Base-by-base conservation (phyloP, 2,888 invertebrate genomes). In the Cerceris rybyensis region DNA sequence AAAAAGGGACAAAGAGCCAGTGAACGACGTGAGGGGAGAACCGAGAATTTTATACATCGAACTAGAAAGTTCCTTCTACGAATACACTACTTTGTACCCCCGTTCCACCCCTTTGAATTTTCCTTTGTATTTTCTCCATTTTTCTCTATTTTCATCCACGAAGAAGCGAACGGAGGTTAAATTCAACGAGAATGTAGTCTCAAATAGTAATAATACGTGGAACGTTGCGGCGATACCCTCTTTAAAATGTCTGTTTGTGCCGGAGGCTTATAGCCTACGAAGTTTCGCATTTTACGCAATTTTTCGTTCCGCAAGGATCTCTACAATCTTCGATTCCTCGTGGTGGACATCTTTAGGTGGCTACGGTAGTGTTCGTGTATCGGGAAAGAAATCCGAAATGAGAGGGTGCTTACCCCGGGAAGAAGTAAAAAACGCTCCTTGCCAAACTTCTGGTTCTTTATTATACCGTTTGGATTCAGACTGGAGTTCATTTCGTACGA, bases 401-500 rank as follows among this genome's bases (percentile, higher is more conserved):
- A 67, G 17, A 49, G 50, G 14, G 14, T 9, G 63, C 54, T 63
- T 9, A 57, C 14, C 8, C 17, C 6, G n/a, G 41, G 17, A 72
- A 54, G 46, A 43, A 59, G 50, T 70, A 75, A 82, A 83, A 82
- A 84, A 74, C 72, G 74, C 64, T 59, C 70, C 69, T 84, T 82
- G 86, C 87, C 88, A 88, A 87, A 82, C 72, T 82, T 63, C 75
- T 76, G 43, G 76, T 84, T 83, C 82, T 88, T 87, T 89, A 88
- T 89, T 87, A 83, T 81, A 81, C 84, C 85, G 86, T 80, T 87
- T 86, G 85, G 84, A 88, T 84, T 85, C 84, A 81, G 60, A 14
- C 55, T 69, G 78, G 84, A 87, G 88, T 89, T 89, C 86, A 86
- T 88, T 86, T 80, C 82, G 82, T 82, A 81, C 83, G 86, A 88